Base-by-base conservation (phyloP, 2,888 invertebrate genomes). In the Mellilla xanthometata region DNA sequence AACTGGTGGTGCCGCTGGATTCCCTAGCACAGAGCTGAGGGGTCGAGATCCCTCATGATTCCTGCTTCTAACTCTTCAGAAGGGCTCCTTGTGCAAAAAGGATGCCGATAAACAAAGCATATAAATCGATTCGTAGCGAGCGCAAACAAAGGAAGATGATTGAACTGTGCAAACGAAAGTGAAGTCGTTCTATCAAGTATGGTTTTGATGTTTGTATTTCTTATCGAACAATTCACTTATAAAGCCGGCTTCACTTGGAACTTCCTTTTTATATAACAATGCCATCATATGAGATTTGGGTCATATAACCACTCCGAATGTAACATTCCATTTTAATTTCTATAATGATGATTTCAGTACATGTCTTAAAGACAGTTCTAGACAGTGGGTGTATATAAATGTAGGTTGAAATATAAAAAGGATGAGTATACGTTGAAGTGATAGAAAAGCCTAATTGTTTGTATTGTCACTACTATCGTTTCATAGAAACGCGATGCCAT, bases 1-100 rank as follows among this genome's bases (percentile, higher is more conserved):
- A 90, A 88, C 71, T 90, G 89, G 90, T 90, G 90, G 90, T 90
- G 90, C 90, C 89, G 83, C 49, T 90, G 90, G 90, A 89, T 90
- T 80, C 90, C 90, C 75, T 90, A 87, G 83, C 90, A 74, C 82
- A 86, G 72, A 88, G 86, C 80, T 85, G 87, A 90, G 85, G 84
- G 82, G 80, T 70, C 64, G 49, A 56, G 52, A 61, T 76, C 76
- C 76, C 82, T 78, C 73, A 65, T 63, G 67, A 83, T 78, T 70
- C 79, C 75, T 76, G 76, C 66, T 61, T 85, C 81, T 60, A 83
- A 79, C 70, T 84, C 82, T 68, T 84, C 72, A 49, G 84, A 83
- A 68, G 81, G 78, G 52, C 82, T 83, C 53, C 84, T 81, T 56
- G 72, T 62, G 67, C 63, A 50, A 68, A n/a, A 60, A 57, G 68